Evolutionary conservation across 1,140 invertebrate genomes (phyloP), one percentile per base, ranked within the genome.

Genomic region (Caenorhabditis elegans): DNA sequence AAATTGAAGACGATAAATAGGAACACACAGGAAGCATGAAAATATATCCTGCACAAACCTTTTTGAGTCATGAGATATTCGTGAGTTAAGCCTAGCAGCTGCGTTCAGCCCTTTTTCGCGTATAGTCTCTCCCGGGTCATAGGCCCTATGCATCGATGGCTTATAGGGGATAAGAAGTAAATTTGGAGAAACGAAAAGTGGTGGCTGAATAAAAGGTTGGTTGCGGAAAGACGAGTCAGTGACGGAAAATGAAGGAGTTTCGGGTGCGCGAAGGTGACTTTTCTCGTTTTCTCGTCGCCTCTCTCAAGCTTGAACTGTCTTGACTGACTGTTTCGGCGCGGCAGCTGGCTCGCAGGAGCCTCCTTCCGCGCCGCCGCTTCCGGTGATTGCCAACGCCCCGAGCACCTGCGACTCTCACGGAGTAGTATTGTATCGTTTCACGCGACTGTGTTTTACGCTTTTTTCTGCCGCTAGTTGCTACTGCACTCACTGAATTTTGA

Each of bases 161-260:
- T 70, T 70, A 39, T 39, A n/a, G n/a, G 60, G n/a, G 31, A 60
- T 60, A 24, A 13, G 5, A 70, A 39, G 34, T 70, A 19, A 70
- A 70, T 22, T 70, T n/a, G 43, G 17, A 60, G 31, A 39, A 70
- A 60, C 31, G 53, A 60, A 70, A 70, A 43, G 34, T 22, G n/a
- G 28, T 39, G 34, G 34, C 39, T 70, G 34, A n/a, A 65, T 6
- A 15, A 22, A 34, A 26, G 28, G 34, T 8, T 70, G 34, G 60
- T 70, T 70, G 60, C 31, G 60, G 60, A 70, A 70, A 70, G 60
- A 70, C 60, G 60, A 70, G 60, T 70, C 60, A 70, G 34, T 70
- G 60, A 70, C 31, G 60, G 55, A 70, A 70, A 70, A 70, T 70
- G 60, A 70, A 70, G 60, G 60, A 70, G 31, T 70, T 70, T 70